Evolutionary conservation across 2,797 vertebrate genomes (phyloP).

Genomic region (Sebastes steindachneri): DNA sequence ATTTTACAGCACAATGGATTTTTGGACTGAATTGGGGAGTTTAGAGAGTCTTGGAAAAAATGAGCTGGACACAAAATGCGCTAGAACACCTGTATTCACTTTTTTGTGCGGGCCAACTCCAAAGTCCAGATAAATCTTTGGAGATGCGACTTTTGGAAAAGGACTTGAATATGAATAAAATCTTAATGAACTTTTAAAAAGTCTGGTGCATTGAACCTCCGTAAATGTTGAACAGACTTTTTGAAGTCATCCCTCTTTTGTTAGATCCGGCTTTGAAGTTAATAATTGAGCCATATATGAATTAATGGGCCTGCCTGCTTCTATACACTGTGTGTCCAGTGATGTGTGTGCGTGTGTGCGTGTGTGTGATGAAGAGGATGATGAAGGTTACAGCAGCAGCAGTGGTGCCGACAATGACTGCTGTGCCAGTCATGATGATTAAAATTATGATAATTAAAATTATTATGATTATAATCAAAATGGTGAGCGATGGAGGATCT

Average conservation of each 20-base stretch:
- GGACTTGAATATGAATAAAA: conserved; percentile 3
- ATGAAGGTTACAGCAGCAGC: conserved; percentile 16
- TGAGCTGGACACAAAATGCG: not conserved
- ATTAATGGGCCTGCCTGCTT: conserved; percentile 72
- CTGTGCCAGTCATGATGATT: conserved; percentile 25
- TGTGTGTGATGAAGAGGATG: not conserved
- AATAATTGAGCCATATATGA: conserved; percentile 77
- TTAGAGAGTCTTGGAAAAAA: not conserved
- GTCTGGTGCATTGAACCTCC: conserved; percentile 16
- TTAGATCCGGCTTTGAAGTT: conserved; percentile 64
- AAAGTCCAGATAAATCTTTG: not conserved
- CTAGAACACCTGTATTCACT: not conserved
- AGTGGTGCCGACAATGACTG: not conserved
- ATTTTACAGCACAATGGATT: not conserved
- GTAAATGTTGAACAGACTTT: conserved; percentile 28
- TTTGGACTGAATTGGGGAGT: not conserved
- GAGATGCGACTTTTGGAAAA: not conserved
- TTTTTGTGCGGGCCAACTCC: not conserved
- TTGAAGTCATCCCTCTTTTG: conserved; percentile 35
- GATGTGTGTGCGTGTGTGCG: conserved; percentile 31
- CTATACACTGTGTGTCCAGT: conserved; percentile 69
- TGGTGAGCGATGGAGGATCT: not conserved
- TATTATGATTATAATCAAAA: conserved; percentile 30
- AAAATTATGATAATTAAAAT: conserved; percentile 31
- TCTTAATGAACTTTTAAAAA: not conserved